Evolutionary conservation across 2,797 vertebrate genomes (phyloP).

Genomic region (Diceros bicornis): DNA sequence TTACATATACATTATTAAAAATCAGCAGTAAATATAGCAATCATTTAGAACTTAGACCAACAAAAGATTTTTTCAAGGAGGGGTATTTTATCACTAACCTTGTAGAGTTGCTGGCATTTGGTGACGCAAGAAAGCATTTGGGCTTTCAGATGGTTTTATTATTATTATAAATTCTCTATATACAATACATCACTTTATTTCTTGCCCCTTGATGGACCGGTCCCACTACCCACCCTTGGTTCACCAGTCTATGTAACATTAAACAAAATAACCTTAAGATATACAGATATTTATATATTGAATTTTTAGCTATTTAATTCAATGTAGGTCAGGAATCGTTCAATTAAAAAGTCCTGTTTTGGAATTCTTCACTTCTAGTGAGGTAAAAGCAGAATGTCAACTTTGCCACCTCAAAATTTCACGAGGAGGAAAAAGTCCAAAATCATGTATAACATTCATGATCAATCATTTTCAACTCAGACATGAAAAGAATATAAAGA

Average conservation of each 20-base stretch:
- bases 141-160: background rate
- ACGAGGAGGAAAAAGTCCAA: background rate
- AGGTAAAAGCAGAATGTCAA: background rate
- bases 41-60: background rate
- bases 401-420: background rate
- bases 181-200: background rate
- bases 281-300: background rate
- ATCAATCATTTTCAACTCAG: background rate
- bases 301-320: slow-evolving; percentile 2
- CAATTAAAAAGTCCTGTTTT: background rate
- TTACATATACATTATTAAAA: background rate
- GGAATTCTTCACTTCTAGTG: background rate
- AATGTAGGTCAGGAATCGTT: background rate
- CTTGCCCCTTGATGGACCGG: background rate
- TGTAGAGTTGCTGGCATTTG: background rate
- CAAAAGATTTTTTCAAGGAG: background rate
- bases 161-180: background rate
- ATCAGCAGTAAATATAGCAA: background rate
- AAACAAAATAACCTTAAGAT: background rate
- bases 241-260: background rate
- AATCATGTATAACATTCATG: background rate
- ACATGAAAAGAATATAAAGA: background rate
- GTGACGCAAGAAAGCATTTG: background rate
- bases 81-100: background rate
- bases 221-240: too few relatives aligned